These are phyloP conservation scores for Pelecanoides urinatrix DNA, from an alignment of 2,113 vertebrate species.

Conservation along the genomic window DNA sequence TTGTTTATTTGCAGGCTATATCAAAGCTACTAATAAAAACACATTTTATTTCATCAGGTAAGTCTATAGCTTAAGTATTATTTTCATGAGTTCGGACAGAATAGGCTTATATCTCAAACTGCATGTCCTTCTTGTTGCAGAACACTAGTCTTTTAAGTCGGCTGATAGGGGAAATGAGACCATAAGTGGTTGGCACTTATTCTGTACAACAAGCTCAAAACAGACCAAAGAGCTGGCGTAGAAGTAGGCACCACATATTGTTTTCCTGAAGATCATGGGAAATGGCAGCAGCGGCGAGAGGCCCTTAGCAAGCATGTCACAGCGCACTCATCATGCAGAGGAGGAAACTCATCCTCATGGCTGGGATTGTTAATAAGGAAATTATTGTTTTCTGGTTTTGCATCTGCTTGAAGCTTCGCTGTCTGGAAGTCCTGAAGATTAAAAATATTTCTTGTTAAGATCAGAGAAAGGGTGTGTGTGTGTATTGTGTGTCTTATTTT, in stretches of 20 bases:
- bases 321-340: neutral
- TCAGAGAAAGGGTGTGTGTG: neutral
- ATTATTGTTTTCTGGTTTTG: neutral
- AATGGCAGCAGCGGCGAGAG: neutral
- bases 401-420: neutral
- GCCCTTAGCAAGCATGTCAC: neutral
- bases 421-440: neutral
- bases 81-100: neutral
- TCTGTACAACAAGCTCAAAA: neutral
- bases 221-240: neutral
- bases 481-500: neutral
- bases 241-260: neutral
- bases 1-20: neutral
- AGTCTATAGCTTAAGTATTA: neutral
- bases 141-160: neutral
- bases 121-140: neutral
- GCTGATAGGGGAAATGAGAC: neutral
- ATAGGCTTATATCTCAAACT: neutral
- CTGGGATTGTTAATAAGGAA: neutral
- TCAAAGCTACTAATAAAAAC: neutral
- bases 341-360: neutral
- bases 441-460: neutral
- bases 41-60: neutral
- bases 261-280: neutral
- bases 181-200: rapidly evolving